A percentile compares a stretch with the other conserved stretches of the same genome.
These are phyloP conservation scores for Apolygus lucorum DNA, from an alignment of 1,140 invertebrate genomes.

Conservation along the genomic window DNA sequence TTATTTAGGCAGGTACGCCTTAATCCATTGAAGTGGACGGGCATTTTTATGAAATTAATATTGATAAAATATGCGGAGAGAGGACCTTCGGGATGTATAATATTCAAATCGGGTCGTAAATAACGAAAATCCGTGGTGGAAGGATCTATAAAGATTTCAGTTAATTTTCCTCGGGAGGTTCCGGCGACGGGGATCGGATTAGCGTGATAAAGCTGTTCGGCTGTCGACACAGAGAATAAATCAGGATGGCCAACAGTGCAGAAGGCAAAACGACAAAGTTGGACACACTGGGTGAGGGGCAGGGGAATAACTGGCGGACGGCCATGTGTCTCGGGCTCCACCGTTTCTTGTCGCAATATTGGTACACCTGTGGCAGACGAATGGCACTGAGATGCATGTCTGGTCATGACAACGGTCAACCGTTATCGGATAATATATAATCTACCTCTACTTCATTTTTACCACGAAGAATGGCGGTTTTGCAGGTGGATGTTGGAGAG, in stretches of 20 bases:
- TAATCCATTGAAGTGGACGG: background rate
- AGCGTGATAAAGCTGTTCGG: conserved; percentile 12
- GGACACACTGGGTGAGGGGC: background rate
- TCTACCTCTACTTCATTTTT: no score
- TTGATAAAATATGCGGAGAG: conserved; percentile 12
- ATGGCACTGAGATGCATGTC: background rate
- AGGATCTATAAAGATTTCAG: conserved; percentile 13
- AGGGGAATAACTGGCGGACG: background rate
- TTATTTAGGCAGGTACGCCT: background rate
- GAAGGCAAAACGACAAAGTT: background rate
- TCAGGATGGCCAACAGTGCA: background rate
- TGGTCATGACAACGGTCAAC: background rate
- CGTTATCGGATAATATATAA: background rate
- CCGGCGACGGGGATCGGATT: background rate
- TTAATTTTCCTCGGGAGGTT: background rate
- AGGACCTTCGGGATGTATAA: background rate
- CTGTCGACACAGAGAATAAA: conserved; percentile 13
- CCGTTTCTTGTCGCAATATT: background rate
- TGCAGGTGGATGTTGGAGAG: no score
- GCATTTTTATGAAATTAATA: conserved; percentile 2
- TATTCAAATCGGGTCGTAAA: conserved; percentile 3
- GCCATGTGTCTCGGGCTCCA: background rate
- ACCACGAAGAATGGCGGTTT: no score
- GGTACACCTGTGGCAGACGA: background rate
- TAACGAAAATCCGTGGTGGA: background rate